phyloP scores from a whole-genome alignment of 2,113 vertebrate species.

The Indicator indicator region DNA sequence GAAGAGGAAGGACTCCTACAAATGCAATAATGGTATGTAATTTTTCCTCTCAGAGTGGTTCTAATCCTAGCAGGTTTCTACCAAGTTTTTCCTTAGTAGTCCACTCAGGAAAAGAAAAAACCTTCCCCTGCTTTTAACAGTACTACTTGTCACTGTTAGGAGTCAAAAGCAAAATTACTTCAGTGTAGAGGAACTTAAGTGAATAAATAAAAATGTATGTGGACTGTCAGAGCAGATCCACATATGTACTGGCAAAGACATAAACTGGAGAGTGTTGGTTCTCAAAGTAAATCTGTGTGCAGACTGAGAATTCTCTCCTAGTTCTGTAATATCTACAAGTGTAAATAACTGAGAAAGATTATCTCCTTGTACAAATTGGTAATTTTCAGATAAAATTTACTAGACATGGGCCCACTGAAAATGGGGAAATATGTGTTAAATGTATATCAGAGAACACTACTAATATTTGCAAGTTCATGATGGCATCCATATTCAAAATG shows the following conservation, averaged over 20 bases:
- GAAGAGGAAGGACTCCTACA: constrained; percentile 64
- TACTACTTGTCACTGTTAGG: neutral
- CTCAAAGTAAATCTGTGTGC: neutral
- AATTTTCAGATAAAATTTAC: neutral
- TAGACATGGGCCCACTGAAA: neutral
- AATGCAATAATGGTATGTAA: constrained; percentile 67
- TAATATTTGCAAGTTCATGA: neutral
- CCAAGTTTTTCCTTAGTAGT: neutral
- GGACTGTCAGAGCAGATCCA: neutral
- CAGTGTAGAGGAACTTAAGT: neutral
- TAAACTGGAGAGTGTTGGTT: neutral
- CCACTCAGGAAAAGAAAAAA: neutral
- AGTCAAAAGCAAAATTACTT: neutral
- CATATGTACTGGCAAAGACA: neutral
- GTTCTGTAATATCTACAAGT: neutral
- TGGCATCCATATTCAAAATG: neutral
- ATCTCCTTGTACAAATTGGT: neutral
- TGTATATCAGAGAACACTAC: neutral
- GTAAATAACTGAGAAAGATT: neutral
- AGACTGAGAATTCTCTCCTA: neutral
- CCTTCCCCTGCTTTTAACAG: neutral
- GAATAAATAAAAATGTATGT: neutral
- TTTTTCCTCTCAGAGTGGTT: constrained; percentile 34
- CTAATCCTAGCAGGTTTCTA: neutral
- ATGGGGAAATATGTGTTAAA: neutral